Base-by-base conservation (phyloP, 2,797 vertebrate species). In the Eremophila alpestris region DNA sequence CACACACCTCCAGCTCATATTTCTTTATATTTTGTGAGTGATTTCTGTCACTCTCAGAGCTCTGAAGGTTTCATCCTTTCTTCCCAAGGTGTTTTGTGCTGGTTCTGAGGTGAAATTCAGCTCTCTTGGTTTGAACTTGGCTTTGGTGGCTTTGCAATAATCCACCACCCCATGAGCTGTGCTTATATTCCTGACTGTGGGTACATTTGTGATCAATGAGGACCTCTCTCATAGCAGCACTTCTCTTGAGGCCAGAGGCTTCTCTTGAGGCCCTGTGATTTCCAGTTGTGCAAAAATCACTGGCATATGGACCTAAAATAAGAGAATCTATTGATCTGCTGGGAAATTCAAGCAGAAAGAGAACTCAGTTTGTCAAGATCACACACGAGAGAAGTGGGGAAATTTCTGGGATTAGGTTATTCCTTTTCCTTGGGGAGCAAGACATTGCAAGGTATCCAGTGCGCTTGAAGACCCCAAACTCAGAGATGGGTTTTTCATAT, bases 21-120 rank as follows among this genome's bases (percentile, higher is more conserved):
- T 78, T 52, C 27, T 52, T 76, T 46, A 7, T 70, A 55, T 73
- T 85, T 75, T 90, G n/a, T 92, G 71, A 74, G 83, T 92, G 22
- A 83, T 91, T 63, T 34, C 10, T 26, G 14, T 9, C 3, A 5
- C 29, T 65, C 34, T 64, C 45, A 46, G 38, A 41, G 76, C 8
- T 54, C 26, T 49, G 58, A 60, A 40, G 29, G 19, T 17, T 82
- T 89, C 34, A 19, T 24, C 24, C n/a, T 27, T 65, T 71, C 30
- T 4, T 60, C 76, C 23, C 18, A 55, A 59, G 22, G 27, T 3
- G 56, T 91, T 87, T 79, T 83, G 6, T 43, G n/a, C 55, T 36
- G 14, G 9, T 70, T 76, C 49, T 49, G 41, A 13, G n/a, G 8
- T 52, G 73, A 71, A 36, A 41, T 71, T 48, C 7, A 16, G 6